These are phyloP conservation scores for Phyto melanocephala DNA, from an alignment of 2,888 invertebrate species.

Conservation along the genomic window DNA sequence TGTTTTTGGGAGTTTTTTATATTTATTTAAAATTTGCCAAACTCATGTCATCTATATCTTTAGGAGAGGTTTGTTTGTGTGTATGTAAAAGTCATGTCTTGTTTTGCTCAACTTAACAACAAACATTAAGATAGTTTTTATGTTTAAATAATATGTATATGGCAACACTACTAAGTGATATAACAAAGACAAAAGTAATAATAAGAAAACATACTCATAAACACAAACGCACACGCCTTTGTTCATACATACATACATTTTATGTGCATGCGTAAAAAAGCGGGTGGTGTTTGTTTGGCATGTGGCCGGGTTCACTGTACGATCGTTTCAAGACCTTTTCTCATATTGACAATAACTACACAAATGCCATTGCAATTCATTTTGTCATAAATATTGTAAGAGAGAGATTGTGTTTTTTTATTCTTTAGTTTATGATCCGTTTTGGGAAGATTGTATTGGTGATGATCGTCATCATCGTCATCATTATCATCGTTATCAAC, in stretches of 20 bases:
- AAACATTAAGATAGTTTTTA: background rate
- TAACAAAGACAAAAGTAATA: background rate
- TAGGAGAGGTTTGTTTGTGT: background rate
- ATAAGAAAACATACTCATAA: background rate
- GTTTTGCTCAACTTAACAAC: background rate
- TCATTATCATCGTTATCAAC: background rate
- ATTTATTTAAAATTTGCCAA: conserved; percentile 1
- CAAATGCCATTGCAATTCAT: background rate
- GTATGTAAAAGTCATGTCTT: background rate
- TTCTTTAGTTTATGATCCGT: conserved; percentile 15
- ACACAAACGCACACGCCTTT: background rate
- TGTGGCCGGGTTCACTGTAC: conserved; percentile 55
- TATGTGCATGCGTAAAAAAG: no score
- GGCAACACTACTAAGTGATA: conserved; percentile 1
- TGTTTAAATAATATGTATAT: background rate
- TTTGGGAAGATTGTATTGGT: background rate
- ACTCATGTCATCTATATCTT: background rate
- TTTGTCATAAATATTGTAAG: background rate
- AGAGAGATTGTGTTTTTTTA: background rate
- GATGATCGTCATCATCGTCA: background rate
- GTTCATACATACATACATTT: no score
- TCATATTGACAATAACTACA: conserved; percentile 8
- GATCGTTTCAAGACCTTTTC: conserved; percentile 42
- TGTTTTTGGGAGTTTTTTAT: background rate
- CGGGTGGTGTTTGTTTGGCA: conserved; percentile 42